Evolutionary conservation across 53 echinoderm and acorn worm genomes (phyloP).

Genomic region (Luidia sarsii): DNA sequence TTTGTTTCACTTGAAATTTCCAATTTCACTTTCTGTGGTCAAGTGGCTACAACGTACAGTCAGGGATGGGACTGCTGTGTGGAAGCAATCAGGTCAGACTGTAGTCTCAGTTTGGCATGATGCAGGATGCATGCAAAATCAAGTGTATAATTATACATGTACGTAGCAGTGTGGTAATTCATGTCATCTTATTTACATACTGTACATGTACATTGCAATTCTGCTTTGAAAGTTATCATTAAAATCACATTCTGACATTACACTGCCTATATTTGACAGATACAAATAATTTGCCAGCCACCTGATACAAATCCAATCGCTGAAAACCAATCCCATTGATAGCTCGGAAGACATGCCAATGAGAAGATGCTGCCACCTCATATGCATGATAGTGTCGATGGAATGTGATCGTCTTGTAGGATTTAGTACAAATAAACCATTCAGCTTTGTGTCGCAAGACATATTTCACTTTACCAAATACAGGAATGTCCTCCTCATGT

Average conservation of each 20-base stretch:
- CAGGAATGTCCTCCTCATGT: slow-evolving; percentile 46
- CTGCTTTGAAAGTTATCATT: too few species aligned
- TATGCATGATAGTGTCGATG: slow-evolving; percentile 39
- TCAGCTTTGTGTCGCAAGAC: slow-evolving; percentile 5
- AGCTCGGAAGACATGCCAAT: slow-evolving; percentile 39
- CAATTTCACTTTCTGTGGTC: too few species aligned
- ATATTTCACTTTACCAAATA: slow-evolving; percentile 41
- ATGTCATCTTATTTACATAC: too few species aligned
- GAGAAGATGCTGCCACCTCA: slow-evolving; percentile 23
- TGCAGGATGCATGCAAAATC: too few species aligned
- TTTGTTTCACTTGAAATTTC: too few species aligned
- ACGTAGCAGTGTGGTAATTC: too few species aligned
- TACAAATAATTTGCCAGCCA: slow-evolving; percentile 19
- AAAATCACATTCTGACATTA: slow-evolving; percentile 13
- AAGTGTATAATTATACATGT: too few species aligned
- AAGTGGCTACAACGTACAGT: too few species aligned
- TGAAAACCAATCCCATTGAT: slow-evolving; percentile 40
- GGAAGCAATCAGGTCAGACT: too few species aligned
- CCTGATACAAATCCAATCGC: slow-evolving; percentile 18
- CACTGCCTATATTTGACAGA: slow-evolving; percentile 37
- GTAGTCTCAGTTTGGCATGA: too few species aligned
- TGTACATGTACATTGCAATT: too few species aligned
- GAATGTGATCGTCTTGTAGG: slow-evolving; percentile 7
- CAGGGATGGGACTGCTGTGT: too few species aligned
- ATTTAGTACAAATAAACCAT: slow-evolving; percentile 31